Base-by-base conservation (phyloP, 2,888 invertebrate genomes). In the Geophilus truncorum region DNA sequence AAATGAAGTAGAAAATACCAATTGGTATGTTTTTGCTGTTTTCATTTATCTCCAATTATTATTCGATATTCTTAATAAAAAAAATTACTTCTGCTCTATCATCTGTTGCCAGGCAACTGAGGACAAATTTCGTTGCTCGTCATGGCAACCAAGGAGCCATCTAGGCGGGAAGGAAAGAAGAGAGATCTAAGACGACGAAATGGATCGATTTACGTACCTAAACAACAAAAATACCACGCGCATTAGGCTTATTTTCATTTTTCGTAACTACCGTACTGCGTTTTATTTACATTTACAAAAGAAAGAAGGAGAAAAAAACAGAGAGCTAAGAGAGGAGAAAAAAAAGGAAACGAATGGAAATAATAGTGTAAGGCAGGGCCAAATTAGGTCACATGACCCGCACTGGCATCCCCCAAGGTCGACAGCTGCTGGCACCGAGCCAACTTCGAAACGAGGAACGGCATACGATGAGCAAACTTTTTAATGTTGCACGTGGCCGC, bases 331-430 rank as follows among this genome's bases (percentile, higher is more conserved):
- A 18, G 51, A 51, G n/a, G 15, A 5, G n/a, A 15, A 51, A 51
- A 51, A 18, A 9, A 51, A 18, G n/a, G 15, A 51, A 9, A 51
- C 10, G 15, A 75, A 75, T 30, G 25, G 23, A 75, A 75, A 75
- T 75, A 51, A 51, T 51, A 18, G 51, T 51, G 51, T 51, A 18
- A 51, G 51, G 51, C 28, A 75, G 40, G 30, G n/a, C 80, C 80
- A 79, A 79, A 79, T 79, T 79, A 79, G 80, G 80, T 79, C 80
- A 70, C 80, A 79, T 79, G 78, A 78, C 80, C 80, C n/a, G 80
- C 30, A 40, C 80, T 79, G 80, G 80, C 32, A 79, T 79, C 80
- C 80, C 80, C 70, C 80, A 79, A 79, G 80, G 80, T 79, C 80
- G 80, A 23, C 21, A 77, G 32, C 23, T 30, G 78, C 40, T 78